Conservation (phyloP, 2,113 vertebrate species). For the Microcebus jonahi region DNA sequence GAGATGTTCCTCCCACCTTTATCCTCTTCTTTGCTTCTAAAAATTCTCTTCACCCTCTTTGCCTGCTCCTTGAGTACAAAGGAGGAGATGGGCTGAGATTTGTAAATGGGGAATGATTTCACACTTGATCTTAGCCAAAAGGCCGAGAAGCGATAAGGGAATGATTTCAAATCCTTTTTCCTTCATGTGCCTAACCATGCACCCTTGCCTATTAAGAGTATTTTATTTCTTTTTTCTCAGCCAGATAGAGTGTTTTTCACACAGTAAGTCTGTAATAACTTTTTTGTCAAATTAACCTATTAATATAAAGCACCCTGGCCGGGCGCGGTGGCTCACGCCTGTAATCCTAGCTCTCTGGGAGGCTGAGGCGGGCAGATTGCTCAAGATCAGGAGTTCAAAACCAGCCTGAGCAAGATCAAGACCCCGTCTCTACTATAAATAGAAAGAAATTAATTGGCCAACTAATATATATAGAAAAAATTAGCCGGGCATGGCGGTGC, state of each 20-base stretch:
- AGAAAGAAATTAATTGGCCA: too few species aligned
- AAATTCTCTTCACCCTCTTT: neutral
- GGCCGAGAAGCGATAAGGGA: too few species aligned
- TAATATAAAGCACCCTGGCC: neutral
- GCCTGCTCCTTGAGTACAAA: neutral
- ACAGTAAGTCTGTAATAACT: neutral
- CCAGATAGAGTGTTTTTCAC: neutral
- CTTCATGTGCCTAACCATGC: neutral
- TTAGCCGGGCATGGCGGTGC: too few species aligned
- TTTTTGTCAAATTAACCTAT: neutral
- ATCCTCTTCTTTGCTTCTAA: neutral
- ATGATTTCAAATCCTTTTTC: neutral
- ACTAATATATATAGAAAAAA: too few species aligned
- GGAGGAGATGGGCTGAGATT: neutral
- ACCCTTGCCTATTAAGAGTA: neutral
- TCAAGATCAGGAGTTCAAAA: too few species aligned
- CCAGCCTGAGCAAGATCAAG: too few species aligned
- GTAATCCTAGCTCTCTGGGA: too few species aligned
- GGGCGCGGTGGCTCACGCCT: too few species aligned
- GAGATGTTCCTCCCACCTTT: neutral
- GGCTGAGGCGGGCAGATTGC: too few species aligned
- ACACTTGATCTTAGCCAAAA: too few species aligned
- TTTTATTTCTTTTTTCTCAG: neutral
- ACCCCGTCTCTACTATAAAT: too few species aligned
- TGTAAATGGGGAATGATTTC: neutral